Percentiles rank a stretch among this genome's conserved stretches.
These are phyloP conservation scores for Acomys russatus DNA, from an alignment of 2,797 vertebrate genomes.

Conservation along the genomic window DNA sequence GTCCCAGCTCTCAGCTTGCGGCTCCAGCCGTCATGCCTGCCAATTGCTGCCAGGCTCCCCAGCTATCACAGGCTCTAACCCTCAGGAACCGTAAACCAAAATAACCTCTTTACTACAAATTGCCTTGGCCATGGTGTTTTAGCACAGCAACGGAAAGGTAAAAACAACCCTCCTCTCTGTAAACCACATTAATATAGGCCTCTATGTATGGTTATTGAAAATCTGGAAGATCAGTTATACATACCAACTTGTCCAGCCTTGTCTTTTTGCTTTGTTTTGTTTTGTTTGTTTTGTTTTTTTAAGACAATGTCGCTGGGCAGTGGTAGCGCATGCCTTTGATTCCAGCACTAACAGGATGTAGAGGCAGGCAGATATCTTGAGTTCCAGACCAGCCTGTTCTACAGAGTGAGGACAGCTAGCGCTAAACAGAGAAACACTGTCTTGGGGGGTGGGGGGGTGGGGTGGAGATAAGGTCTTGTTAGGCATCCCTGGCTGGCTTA, in stretches of 20 bases:
- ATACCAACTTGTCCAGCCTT: neutral
- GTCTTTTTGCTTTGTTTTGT: neutral
- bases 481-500: neutral
- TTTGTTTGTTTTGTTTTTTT: neutral
- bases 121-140: neutral
- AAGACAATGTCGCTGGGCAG: neutral
- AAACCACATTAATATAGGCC: neutral
- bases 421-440: neutral
- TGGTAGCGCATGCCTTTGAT: no score
- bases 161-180: neutral
- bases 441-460: neutral
- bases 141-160: neutral
- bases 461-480: neutral
- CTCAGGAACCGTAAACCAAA: neutral
- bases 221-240: no score
- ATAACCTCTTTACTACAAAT: neutral
- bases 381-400: neutral
- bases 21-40: neutral
- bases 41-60: neutral
- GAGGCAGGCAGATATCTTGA: neutral
- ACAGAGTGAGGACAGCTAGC: neutral
- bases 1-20: no score
- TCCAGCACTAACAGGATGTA: no score
- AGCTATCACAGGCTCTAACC: neutral
- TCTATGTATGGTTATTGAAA: neutral